Percentiles rank a stretch among this genome's conserved stretches.
Evolutionary conservation across 1,140 invertebrate genomes (phyloP).

Genomic region (Glossosoma conforme): DNA sequence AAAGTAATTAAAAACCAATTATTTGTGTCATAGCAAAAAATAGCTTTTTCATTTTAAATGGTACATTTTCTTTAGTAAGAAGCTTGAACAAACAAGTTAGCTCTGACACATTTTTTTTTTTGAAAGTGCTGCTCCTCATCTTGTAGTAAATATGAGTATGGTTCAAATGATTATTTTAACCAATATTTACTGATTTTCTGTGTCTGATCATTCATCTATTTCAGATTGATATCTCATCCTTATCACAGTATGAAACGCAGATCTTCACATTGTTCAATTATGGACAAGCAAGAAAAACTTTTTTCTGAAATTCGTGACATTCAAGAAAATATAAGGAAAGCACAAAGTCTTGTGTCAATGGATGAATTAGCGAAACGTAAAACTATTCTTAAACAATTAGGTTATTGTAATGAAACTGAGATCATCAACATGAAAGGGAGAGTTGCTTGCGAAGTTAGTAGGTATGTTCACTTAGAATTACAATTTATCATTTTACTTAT

Average conservation of each 20-base stretch:
- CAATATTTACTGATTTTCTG: background rate
- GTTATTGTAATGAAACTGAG: slow-evolving; percentile 89
- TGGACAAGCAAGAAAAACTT: slow-evolving; percentile 11
- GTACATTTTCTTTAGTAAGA: no score
- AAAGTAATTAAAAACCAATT: no score
- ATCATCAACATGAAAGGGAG: slow-evolving; percentile 95
- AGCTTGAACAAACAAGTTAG: no score
- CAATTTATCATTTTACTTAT: background rate
- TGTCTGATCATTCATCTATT: background rate
- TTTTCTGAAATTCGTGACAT: slow-evolving; percentile 12
- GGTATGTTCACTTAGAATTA: slow-evolving; percentile 46
- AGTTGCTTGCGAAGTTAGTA: slow-evolving; percentile 96
- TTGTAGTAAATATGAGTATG: no score
- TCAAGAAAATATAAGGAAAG: slow-evolving; percentile 9
- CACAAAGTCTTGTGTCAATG: slow-evolving; percentile 44
- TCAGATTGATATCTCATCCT: background rate
- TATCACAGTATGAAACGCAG: background rate
- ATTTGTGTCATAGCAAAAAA: no score
- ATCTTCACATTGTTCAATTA: slow-evolving; percentile 2
- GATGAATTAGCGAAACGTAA: slow-evolving; percentile 95
- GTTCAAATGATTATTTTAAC: no score
- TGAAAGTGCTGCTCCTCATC: no score
- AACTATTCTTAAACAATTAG: slow-evolving; percentile 83
- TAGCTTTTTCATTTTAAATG: no score
- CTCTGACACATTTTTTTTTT: no score